Evolutionary conservation across 2,797 vertebrate genomes (phyloP), one percentile per base, ranked within the genome.

Genomic region (Erethizon dorsatum): DNA sequence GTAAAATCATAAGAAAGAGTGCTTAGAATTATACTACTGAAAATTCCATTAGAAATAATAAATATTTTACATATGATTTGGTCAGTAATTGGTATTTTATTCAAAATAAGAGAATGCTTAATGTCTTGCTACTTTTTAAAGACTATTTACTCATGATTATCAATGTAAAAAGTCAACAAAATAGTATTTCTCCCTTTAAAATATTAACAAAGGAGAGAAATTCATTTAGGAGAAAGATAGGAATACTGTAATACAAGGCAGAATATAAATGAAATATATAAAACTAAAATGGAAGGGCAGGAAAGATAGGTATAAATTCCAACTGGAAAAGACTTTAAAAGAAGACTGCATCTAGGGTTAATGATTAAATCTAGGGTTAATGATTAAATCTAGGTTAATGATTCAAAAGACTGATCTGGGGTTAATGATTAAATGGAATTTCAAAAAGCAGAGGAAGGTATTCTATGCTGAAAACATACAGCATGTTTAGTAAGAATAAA

Each of bases 1-100:
- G 84, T 6, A 96, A 97, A 97, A 75, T 75, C 33, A 84, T 91
- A 95, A 97, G 96, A 95, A 97, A 92, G 84, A 85, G 50, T 96
- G 75, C 92, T 97, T 83, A 96, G 86, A 95, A 83, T 85, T 87
- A 79, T 45, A 94, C 8, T 63, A 92, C 26, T 73, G 11, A 92
- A 78, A 95, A 85, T 88, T 84, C 71, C 86, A 67, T n/a, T 54
- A 80, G 63, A 94, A 86, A 90, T 37, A 9, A 95, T n/a, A n/a
- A n/a, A 79, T n/a, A 77, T 57, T 91, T 93, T 65, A 78, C 37
- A 82, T 82, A 89, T 13, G 61, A 88, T 84, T 61, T 94, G 77
- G 14, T 78, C 2, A 85, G 57, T 59, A 71, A 52, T 77, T 71
- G 45, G 6, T 52, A 77, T 89, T 94, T 97, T 90, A 77, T 78